Conservation (phyloP, 2,113 vertebrate genomes). For the Halichoerus grypus region DNA sequence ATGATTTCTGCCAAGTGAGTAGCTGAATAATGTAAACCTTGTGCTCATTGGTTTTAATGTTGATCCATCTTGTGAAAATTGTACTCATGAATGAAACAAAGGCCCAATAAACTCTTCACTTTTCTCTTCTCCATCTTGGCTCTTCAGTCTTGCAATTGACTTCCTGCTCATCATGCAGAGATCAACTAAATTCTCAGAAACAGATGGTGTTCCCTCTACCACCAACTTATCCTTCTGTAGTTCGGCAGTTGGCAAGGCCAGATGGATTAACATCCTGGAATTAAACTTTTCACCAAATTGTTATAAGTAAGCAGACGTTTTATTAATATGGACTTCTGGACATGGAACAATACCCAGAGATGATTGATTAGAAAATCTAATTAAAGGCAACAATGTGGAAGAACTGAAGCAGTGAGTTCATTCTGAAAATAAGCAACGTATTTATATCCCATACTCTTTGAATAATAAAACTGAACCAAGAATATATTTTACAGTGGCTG, state of each 20-base stretch:
- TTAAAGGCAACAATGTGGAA: conserved; percentile 84
- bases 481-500: conserved; percentile 39
- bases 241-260: conserved; percentile 80
- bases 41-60: neutral
- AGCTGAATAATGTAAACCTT: neutral
- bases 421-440: conserved; percentile 78
- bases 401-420: conserved; percentile 36
- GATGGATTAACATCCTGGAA: conserved; percentile 84
- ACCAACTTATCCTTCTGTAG: conserved; percentile 72
- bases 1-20: neutral
- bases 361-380: conserved; percentile 86
- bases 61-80: neutral
- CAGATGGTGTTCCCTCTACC: conserved; percentile 82
- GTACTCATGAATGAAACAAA: neutral
- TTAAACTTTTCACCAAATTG: conserved; percentile 84
- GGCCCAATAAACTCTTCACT: neutral
- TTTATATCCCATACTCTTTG: conserved; percentile 66
- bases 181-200: conserved; percentile 78
- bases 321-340: conserved; percentile 85
- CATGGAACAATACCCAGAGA: conserved; percentile 79
- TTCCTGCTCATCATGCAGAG: conserved; percentile 45
- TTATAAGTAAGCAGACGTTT: conserved; percentile 84
- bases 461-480: conserved; percentile 61
- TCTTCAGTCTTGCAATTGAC: conserved; percentile 52
- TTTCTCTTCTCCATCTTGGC: conserved; percentile 64